Evolutionary conservation across 2,888 invertebrate genomes (phyloP).

Genomic region (Synanthedon vespiformis): DNA sequence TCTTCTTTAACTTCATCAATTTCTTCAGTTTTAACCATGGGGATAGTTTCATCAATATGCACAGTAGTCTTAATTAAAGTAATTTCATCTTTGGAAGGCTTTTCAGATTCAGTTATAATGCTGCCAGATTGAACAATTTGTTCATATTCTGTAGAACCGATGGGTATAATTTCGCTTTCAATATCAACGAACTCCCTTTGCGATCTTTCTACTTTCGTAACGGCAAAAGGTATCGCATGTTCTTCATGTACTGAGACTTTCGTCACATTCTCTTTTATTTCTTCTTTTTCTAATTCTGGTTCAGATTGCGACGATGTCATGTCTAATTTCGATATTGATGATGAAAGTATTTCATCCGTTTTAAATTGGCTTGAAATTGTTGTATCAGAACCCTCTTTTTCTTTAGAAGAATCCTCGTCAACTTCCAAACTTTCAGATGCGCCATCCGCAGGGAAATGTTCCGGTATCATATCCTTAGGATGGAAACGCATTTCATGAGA

Average conservation of each 20-base stretch:
- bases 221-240: conserved; percentile 46
- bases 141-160: conserved; percentile 55
- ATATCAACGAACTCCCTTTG: conserved; percentile 61
- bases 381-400: conserved; percentile 52
- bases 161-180: conserved; percentile 58
- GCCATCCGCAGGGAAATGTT: conserved; percentile 52
- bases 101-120: conserved; percentile 48
- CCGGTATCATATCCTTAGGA: conserved; percentile 69
- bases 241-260: conserved; percentile 23
- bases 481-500: conserved; percentile 92
- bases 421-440: conserved; percentile 52
- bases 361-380: conserved; percentile 60
- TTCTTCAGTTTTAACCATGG: conserved; percentile 12
- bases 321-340: conserved; percentile 58
- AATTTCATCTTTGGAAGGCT: conserved; percentile 26
- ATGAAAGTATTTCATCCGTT: conserved; percentile 53
- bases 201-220: conserved; percentile 46
- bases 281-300: conserved; percentile 33
- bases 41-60: conserved; percentile 26
- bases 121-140: conserved; percentile 44
- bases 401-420: conserved; percentile 53
- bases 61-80: conserved; percentile 28
- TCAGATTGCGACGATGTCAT: conserved; percentile 44
- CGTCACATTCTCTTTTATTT: conserved; percentile 29
- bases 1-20: conserved; percentile 30